Evolutionary conservation across 2,797 vertebrate species (phyloP), one percentile per base, ranked within the genome.

Genomic region (Hydrocynus forskahlii): DNA sequence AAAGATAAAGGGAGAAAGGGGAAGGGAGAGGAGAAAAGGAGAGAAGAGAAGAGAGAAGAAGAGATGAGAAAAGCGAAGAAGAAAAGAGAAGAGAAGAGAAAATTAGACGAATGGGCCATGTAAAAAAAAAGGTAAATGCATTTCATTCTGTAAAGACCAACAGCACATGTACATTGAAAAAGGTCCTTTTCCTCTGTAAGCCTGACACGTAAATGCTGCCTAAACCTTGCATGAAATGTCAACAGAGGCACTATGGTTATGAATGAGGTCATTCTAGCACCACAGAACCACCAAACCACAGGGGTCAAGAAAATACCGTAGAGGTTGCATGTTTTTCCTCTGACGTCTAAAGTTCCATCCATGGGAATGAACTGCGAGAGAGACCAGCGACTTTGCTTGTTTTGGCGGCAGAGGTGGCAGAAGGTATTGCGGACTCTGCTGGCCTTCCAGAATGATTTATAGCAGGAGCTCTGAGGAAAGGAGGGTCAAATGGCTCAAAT

Each of bases 401-500:
- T 86, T 86, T 86, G 82, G 85, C 77, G 79, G 21, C 79, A 45
- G 70, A 78, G 54, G 70, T 70, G 79, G 63, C 40, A 80, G 52
- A 60, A 74, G 40, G 72, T 78, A 57, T 68, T 45, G 10, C 59
- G 50, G 75, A 74, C 59, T 62, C 60, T 35, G n/a, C 38, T 50
- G 67, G 64, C 45, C 29, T 69, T 59, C 57, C 59, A 85, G 52
- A 81, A 64, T 75, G 71, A 83, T 81, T 59, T 19, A 81, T 68
- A 66, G 45, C 59, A 81, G 78, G 76, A 59, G 68, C 69, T 68
- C 55, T 68, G 70, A 82, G 72, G 59, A 75, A 79, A 75, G 54
- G 25, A 45, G 23, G 25, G 59, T 79, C 83, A 83, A 86, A 83
- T 38, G 50, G 75, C 75, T 81, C 78, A 76, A 75, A 81, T 66